These are phyloP conservation scores for Mormyrops boulengeri DNA, from an alignment of 2,797 vertebrate species.

Conservation along the genomic window DNA sequence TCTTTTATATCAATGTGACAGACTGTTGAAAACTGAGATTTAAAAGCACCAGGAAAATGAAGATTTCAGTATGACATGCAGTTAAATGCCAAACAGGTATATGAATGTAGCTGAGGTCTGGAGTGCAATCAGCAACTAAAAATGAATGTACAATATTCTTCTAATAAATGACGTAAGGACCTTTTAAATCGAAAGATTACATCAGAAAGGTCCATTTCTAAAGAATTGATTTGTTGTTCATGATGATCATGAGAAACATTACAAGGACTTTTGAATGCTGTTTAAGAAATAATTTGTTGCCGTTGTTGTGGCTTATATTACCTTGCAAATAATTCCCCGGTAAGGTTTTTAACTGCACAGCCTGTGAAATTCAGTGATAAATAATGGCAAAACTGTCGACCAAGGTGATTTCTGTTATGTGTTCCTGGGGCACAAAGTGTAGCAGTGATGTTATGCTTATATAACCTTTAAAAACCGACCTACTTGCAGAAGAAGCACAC, in stretches of 20 bases:
- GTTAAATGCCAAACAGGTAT: neutral
- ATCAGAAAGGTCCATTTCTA: neutral
- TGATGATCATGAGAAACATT: neutral
- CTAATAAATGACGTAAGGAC: neutral
- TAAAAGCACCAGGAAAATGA: neutral
- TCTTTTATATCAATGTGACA: neutral
- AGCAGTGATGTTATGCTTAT: neutral
- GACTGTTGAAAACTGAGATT: neutral
- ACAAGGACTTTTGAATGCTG: neutral
- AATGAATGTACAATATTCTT: neutral
- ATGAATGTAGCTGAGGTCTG: neutral
- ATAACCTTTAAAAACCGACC: constrained; percentile 1
- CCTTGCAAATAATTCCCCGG: neutral
- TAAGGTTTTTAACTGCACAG: neutral
- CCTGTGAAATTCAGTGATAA: neutral
- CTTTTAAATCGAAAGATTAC: neutral
- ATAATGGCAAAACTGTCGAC: neutral
- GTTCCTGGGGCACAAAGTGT: neutral
- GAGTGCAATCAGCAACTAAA: neutral
- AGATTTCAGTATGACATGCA: neutral
- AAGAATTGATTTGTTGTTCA: neutral
- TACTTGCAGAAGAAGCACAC: constrained; percentile 14
- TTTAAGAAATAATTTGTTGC: neutral
- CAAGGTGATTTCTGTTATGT: neutral
- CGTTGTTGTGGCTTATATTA: neutral